Percentiles rank a stretch among this genome's conserved stretches.
These are phyloP conservation scores for human (Homo sapiens) DNA, from an alignment of 2,113 vertebrate genomes.

Conservation along the genomic window GRCh38 chr1:199380501-199381000, in stretches of 20 bases:
- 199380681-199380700: background rate
- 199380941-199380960: background rate
- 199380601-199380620: background rate
- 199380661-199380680: background rate
- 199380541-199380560: background rate
- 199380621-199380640: conserved; percentile 8
- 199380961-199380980: background rate
- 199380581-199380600: conserved; percentile 29
- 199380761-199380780: background rate
- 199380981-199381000: background rate
- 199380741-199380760: background rate
- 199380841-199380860: background rate
- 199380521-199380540: conserved; percentile 43
- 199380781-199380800: background rate
- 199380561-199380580: conserved; percentile 24
- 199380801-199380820: background rate
- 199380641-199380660: background rate
- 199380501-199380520: conserved; percentile 28
- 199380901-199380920: background rate
- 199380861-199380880: background rate
- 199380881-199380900: background rate
- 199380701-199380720: background rate
- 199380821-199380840: background rate
- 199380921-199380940: background rate
- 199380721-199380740: background rate